Conservation (phyloP, 1,140 invertebrate species). For the Diprion similis region DNA sequence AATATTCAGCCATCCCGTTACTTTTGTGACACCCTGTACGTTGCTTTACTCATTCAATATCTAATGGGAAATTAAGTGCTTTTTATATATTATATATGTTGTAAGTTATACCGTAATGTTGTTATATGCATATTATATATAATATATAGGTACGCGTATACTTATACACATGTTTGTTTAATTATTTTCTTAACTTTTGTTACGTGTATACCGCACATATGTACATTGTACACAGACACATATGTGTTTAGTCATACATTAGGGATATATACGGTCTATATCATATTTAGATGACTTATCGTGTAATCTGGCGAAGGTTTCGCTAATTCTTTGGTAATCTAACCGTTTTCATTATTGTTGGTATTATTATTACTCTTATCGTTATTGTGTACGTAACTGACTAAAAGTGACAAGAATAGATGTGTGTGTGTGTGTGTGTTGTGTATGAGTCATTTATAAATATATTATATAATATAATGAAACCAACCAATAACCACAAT, state of each 20-base stretch:
- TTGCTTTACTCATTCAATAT: background rate
- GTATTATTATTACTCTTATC: background rate
- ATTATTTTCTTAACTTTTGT: background rate
- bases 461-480: background rate
- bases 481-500: background rate
- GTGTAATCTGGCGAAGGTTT: background rate
- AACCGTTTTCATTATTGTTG: background rate
- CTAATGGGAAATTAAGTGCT: background rate
- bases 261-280: too few species aligned
- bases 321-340: background rate
- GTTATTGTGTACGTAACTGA: slow-evolving; percentile 37
- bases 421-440: slow-evolving; percentile 35
- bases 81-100: background rate
- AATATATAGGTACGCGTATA: too few species aligned
- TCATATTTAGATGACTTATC: background rate
- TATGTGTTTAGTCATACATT: too few species aligned
- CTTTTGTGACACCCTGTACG: too few species aligned
- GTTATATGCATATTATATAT: too few species aligned
- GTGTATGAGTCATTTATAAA: slow-evolving; percentile 36
- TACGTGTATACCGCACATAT: background rate
- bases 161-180: background rate
- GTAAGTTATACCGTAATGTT: background rate
- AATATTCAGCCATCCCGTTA: too few species aligned
- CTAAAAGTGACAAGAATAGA: slow-evolving; percentile 50
- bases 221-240: background rate